Percentiles rank a stretch among this genome's conserved stretches.
Conservation (phyloP, 2,797 vertebrate species). For the Pipistrellus kuhlii region DNA sequence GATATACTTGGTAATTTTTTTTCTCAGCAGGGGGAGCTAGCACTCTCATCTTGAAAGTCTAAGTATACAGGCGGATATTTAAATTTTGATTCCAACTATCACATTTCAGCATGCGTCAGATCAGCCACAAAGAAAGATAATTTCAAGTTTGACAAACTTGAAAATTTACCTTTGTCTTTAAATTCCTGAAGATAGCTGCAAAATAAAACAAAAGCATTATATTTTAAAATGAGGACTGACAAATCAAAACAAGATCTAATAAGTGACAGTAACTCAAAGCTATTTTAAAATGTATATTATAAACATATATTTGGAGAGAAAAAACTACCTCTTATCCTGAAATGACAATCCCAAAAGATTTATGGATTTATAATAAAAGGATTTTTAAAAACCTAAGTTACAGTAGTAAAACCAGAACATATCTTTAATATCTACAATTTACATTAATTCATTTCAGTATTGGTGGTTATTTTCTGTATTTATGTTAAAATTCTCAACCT, state of each 20-base stretch:
- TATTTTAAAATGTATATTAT: conserved; percentile 56
- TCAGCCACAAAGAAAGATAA: conserved; percentile 23
- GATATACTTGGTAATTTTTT: conserved; percentile 57
- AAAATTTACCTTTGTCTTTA: conserved; percentile 92
- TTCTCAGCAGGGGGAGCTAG: conserved; percentile 89
- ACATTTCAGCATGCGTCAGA: conserved; percentile 54
- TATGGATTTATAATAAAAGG: conserved; percentile 31
- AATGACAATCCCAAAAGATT: conserved; percentile 62
- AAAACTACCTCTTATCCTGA: conserved; percentile 57
- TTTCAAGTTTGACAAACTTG: background rate
- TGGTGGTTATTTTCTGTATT: conserved; percentile 53
- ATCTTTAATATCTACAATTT: background rate
- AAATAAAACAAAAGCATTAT: conserved; percentile 71
- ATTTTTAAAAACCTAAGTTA: conserved; percentile 42
- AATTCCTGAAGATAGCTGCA: conserved; percentile 93
- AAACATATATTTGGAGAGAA: conserved; percentile 41
- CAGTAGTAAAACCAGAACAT: conserved; percentile 34
- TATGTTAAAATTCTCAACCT: conserved; percentile 53
- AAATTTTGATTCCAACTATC: conserved; percentile 63
- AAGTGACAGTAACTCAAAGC: conserved; percentile 45
- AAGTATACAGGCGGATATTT: background rate
- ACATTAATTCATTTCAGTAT: conserved; percentile 49
- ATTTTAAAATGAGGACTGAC: conserved; percentile 57
- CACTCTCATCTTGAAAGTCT: conserved; percentile 83
- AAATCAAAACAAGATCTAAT: conserved; percentile 63